Percentiles rank a stretch among this genome's conserved stretches.
phyloP scores from a whole-genome alignment of 2,888 invertebrate species.

The Sesamia inferens region DNA sequence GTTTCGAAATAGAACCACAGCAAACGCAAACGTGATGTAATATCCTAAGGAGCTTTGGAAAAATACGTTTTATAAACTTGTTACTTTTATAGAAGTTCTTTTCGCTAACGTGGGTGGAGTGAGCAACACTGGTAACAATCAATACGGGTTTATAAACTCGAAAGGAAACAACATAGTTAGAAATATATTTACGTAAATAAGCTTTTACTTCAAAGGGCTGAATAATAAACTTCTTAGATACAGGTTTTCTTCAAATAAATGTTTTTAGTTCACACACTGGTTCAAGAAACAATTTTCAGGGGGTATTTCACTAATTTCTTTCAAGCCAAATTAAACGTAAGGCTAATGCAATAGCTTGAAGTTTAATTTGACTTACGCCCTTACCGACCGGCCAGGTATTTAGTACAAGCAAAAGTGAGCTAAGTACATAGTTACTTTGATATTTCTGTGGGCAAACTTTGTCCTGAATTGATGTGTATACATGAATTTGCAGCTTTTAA shows the following conservation, averaged over 20 bases:
- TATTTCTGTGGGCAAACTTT: constrained; percentile 2
- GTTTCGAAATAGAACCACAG: constrained; percentile 41
- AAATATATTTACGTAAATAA: constrained; percentile 1
- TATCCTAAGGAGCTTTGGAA: not conserved
- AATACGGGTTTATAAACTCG: not conserved
- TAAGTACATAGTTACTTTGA: not conserved
- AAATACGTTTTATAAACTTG: not conserved
- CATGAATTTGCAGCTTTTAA: too few species aligned
- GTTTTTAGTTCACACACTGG: constrained; percentile 10
- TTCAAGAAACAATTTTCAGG: constrained; percentile 20
- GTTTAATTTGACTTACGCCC: too few species aligned
- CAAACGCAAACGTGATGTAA: constrained; percentile 1
- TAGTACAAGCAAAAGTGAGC: constrained; percentile 1
- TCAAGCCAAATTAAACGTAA: too few species aligned
- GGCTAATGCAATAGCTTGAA: too few species aligned
- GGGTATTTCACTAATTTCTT: constrained; percentile 13
- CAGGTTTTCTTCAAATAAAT: constrained; percentile 5
- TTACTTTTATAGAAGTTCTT: constrained; percentile 4
- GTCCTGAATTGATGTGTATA: constrained; percentile 20
- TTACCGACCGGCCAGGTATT: not conserved
- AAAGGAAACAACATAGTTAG: not conserved
- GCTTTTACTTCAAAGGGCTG: constrained; percentile 1
- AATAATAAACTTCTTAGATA: constrained; percentile 3
- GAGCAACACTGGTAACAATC: not conserved
- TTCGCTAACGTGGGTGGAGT: not conserved